These are phyloP conservation scores for Clavelina lepadiformis DNA, from an alignment of 23 tunicate genomes.

Conservation along the genomic window DNA sequence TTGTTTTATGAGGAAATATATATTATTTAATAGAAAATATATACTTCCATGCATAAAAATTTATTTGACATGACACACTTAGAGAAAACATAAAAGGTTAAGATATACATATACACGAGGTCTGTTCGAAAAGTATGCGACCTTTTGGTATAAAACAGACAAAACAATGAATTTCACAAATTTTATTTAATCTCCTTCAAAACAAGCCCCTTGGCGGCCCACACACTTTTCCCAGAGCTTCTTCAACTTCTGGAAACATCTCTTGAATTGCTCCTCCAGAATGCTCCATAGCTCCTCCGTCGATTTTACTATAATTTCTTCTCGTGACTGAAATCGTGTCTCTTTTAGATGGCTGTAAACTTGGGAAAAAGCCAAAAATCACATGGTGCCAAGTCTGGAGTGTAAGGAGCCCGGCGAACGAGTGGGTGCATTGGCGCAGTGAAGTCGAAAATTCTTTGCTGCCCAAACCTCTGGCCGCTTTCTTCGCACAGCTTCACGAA, in stretches of 20 bases:
- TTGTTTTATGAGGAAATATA: too few relatives aligned
- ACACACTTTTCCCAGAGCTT: conserved; percentile 26
- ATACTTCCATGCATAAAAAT: too few relatives aligned
- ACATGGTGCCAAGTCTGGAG: conserved; percentile 22
- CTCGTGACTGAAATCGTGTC: too few relatives aligned
- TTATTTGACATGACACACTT: too few relatives aligned
- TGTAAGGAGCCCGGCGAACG: conserved; percentile 2
- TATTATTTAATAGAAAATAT: too few relatives aligned
- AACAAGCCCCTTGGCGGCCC: conserved; percentile 10
- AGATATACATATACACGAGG: too few relatives aligned
- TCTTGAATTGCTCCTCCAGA: not conserved
- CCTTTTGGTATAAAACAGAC: conserved; percentile 18
- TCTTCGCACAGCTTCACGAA: conserved; percentile 13
- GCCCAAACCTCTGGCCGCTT: conserved; percentile 25
- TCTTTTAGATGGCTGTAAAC: conserved; percentile 16
- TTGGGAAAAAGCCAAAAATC: conserved; percentile 27
- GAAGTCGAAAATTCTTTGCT: conserved; percentile 22
- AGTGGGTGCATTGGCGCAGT: conserved; percentile 14
- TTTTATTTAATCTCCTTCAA: conserved; percentile 18
- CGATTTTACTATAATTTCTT: too few relatives aligned
- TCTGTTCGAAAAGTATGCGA: conserved; percentile 14
- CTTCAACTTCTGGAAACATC: conserved; percentile 19
- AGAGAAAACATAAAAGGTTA: too few relatives aligned
- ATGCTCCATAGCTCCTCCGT: not conserved
- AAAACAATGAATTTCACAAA: conserved; percentile 10